Percentiles rank a stretch among this genome's conserved stretches.
These are phyloP conservation scores for Neopelma chrysocephalum DNA, from an alignment of 2,797 vertebrate genomes.

Conservation along the genomic window DNA sequence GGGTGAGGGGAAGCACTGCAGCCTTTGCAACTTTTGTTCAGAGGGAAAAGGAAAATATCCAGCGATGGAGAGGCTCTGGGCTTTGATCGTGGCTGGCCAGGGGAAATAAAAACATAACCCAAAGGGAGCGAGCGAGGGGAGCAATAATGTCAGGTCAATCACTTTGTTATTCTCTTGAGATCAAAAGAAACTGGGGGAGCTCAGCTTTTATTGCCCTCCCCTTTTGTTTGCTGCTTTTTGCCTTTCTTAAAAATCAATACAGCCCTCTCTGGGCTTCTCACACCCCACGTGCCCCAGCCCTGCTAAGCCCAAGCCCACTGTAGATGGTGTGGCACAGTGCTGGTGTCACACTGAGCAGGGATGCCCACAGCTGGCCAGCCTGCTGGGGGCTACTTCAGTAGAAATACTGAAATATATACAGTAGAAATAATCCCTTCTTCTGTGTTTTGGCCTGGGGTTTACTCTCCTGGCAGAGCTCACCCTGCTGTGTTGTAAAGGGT, in stretches of 20 bases:
- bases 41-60: not conserved
- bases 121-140: not conserved
- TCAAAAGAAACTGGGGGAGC: not conserved
- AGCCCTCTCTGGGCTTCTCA: not conserved
- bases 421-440: not conserved
- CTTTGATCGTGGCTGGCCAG: slow-evolving; percentile 20
- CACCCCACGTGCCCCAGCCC: fast-evolving
- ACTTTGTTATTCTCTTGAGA: not conserved
- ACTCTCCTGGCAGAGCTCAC: not conserved
- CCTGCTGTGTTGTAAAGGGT: fast-evolving
- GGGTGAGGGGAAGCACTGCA: not conserved
- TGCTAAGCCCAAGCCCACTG: not conserved
- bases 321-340: fast-evolving
- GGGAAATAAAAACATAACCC: slow-evolving; percentile 15
- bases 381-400: fast-evolving
- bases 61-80: not conserved
- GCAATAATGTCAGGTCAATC: not conserved
- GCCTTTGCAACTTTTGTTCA: not conserved
- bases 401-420: not conserved
- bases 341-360: not conserved
- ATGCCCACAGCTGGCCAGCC: not conserved
- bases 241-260: not conserved
- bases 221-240: not conserved
- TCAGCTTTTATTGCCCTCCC: not conserved
- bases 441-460: not conserved